Conservation (phyloP, 2,113 vertebrate species). For the Sylvicapra grimmia region DNA sequence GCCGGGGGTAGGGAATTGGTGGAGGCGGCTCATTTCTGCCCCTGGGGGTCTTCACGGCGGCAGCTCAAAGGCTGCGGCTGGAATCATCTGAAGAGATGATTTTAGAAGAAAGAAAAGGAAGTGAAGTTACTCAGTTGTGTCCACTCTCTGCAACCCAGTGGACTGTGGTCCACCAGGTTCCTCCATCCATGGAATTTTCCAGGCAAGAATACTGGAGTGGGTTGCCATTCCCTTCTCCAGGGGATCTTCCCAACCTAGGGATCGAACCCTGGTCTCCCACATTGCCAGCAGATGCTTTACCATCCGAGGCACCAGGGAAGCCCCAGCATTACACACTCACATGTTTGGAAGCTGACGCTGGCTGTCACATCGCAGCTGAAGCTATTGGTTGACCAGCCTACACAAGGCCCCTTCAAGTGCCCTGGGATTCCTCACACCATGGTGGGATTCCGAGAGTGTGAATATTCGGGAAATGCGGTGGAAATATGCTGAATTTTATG, state of each 20-base stretch:
- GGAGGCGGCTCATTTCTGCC: not conserved
- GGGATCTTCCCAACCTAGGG: not conserved
- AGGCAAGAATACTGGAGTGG: not conserved
- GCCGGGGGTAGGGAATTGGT: not conserved
- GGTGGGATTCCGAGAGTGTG: not conserved
- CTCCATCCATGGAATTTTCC: not conserved
- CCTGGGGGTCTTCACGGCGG: not conserved
- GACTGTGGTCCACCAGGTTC: not conserved
- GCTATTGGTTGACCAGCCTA: not conserved
- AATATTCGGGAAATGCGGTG: not conserved
- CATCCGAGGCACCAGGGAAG: not conserved
- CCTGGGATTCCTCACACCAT: not conserved
- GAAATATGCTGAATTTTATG: not conserved
- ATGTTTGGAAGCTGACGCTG: not conserved
- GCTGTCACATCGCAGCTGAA: no score
- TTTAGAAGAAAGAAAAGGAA: not conserved
- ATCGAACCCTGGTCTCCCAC: rapidly evolving
- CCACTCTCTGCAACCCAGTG: not conserved
- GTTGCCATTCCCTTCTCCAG: not conserved
- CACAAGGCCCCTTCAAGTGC: rapidly evolving
- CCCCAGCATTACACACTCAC: rapidly evolving
- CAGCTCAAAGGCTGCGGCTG: not conserved
- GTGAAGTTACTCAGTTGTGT: not conserved
- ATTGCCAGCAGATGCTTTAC: not conserved
- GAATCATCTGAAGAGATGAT: not conserved